phyloP scores from a whole-genome alignment of 2,888 invertebrate genomes.

The Glyphotaelius pellucidus region DNA sequence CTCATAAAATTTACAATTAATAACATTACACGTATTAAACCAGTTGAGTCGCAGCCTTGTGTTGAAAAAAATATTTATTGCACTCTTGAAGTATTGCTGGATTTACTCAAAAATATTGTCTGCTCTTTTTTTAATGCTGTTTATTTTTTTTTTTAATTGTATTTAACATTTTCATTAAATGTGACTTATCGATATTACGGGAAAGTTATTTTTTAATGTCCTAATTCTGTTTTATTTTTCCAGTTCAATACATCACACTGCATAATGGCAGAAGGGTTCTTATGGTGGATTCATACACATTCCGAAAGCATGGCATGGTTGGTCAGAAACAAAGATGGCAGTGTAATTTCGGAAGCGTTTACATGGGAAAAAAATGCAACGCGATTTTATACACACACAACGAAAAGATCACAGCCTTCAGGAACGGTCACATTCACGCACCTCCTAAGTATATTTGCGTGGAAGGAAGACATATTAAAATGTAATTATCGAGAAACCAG shows the following conservation, averaged over 20 bases:
- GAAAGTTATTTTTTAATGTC: no score
- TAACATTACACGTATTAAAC: no score
- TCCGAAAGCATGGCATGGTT: neutral
- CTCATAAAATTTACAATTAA: no score
- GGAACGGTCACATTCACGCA: neutral
- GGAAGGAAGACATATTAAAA: neutral
- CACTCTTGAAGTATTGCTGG: no score
- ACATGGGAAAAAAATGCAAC: neutral
- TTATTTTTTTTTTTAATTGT: no score
- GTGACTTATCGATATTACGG: no score
- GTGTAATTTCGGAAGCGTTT: neutral
- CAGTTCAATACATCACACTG: conserved; percentile 15
- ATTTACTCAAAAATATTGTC: no score
- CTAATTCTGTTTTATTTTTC: neutral
- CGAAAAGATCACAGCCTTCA: neutral
- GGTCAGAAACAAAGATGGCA: conserved; percentile 15
- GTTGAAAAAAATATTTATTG: no score
- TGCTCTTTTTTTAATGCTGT: no score
- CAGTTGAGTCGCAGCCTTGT: no score
- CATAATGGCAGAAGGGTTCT: conserved; percentile 3
- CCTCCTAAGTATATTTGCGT: neutral
- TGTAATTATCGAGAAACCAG: neutral
- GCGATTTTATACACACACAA: neutral
- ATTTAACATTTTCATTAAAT: no score
- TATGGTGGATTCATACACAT: conserved; percentile 32